Evolutionary conservation across 1,140 invertebrate species (phyloP), one percentile per base, ranked within the genome.

Genomic region (Drosophila takahashii): DNA sequence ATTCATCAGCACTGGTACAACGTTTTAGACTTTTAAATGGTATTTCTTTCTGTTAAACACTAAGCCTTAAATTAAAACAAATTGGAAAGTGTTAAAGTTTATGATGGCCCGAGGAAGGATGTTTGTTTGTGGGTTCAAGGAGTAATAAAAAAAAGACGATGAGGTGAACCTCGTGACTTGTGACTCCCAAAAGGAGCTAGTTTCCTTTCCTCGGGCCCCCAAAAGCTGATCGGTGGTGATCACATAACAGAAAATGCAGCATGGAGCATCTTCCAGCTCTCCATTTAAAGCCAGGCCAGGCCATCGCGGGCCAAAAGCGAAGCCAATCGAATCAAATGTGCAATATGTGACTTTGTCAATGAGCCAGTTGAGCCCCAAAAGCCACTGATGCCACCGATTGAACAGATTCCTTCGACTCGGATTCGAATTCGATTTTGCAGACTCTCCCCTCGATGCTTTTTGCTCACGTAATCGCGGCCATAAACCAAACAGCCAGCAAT

Each of bases 381-480:
- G 32, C 51, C 37, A 27, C 22, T 37, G 10, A 41, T 27, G 29
- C 29, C 29, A 32, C 29, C 29, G 29, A 32, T 32, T 32, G 7
- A 7, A 32, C 16, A 15, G 41, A 44, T 44, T 41, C 41, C 11
- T 47, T 47, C 22, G 45, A 18, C 41, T 32, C 29, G 8, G 8
- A 32, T 32, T 32, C 29, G 29, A 8, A 32, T 9, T 32, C 29
- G 29, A 8, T 9, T 8, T 32, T 9, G 32, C 22, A 22, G 47
- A 52, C 50, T 9, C 36, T 27, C 36, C 16, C 9, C n/a, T 41
- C 8, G 32, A 50, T 16, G 47, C 10, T 32, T 58, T 62, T 58
- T 62, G 67, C 66, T 81, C 73, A 85, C 84, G 81, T 85, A 85
- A 85, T 85, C 66, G 72, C 67, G 67, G 57, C 77, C 56, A 81